A percentile compares a stretch with the other conserved stretches of the same genome.
Conservation (phyloP, 2,113 vertebrate species). For the Heliornis fulica region DNA sequence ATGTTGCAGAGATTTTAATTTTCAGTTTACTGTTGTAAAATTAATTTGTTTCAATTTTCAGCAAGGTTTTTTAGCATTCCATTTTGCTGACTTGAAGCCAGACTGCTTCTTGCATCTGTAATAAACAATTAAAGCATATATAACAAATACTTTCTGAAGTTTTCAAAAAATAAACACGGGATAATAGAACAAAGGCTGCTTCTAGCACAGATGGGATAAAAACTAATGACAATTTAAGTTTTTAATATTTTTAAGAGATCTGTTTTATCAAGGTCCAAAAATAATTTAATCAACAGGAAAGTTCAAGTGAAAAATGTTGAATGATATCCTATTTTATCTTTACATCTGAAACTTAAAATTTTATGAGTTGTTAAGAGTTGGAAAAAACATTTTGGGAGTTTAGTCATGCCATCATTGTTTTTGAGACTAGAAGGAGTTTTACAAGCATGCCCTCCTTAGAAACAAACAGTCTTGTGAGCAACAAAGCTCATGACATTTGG, state of each 20-base stretch:
- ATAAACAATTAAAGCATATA: slow-evolving; percentile 15
- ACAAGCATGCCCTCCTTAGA: background rate
- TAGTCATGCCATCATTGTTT: accelerated
- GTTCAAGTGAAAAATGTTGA: background rate
- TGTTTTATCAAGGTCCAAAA: background rate
- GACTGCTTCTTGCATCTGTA: background rate
- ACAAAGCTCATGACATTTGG: background rate
- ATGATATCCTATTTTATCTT: background rate
- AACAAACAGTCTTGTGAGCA: background rate
- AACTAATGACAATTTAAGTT: background rate
- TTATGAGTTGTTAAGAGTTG: background rate
- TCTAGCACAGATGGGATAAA: background rate
- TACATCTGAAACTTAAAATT: background rate
- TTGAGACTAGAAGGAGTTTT: background rate
- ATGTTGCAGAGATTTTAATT: slow-evolving; percentile 27
- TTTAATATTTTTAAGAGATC: background rate
- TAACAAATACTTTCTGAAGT: background rate
- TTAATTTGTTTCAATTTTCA: slow-evolving; percentile 48
- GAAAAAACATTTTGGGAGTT: background rate
- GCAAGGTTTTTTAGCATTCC: background rate
- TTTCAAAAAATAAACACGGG: background rate
- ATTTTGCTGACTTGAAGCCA: slow-evolving; percentile 36
- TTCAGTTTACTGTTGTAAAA: slow-evolving; percentile 38
- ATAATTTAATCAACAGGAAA: background rate
- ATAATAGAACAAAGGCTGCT: background rate